Percentiles rank a stretch among this genome's conserved stretches.
Conservation (phyloP, 2,888 invertebrate species). For the Lamellibrachia satsuma region DNA sequence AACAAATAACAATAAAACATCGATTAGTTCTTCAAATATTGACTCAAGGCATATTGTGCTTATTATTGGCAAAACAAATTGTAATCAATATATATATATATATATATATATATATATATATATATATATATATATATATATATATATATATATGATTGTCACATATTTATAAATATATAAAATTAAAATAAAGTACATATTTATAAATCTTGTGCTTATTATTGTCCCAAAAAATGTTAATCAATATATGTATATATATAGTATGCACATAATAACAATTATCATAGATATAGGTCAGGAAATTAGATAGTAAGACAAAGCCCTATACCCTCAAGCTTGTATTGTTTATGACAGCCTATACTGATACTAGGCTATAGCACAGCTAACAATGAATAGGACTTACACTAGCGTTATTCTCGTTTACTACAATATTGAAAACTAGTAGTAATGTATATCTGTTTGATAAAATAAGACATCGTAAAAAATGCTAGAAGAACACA, state of each 20-base stretch:
- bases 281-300: background rate
- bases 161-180: no score
- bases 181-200: no score
- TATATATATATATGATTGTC: no score
- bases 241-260: no score
- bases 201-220: no score
- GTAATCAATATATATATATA: background rate
- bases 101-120: background rate
- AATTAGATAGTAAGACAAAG: background rate
- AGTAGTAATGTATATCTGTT: background rate
- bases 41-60: no score
- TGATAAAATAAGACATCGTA: background rate
- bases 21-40: background rate
- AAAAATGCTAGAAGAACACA: background rate
- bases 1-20: background rate
- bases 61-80: background rate
- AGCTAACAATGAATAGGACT: background rate
- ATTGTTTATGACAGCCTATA: background rate
- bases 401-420: background rate
- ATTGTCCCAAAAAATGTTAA: no score
- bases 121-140: no score
- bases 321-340: background rate
- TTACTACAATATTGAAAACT: background rate
- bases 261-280: no score
- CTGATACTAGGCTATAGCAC: background rate